These are phyloP conservation scores for Prenolepis imparis DNA, from an alignment of 2,888 invertebrate species.

Conservation along the genomic window DNA sequence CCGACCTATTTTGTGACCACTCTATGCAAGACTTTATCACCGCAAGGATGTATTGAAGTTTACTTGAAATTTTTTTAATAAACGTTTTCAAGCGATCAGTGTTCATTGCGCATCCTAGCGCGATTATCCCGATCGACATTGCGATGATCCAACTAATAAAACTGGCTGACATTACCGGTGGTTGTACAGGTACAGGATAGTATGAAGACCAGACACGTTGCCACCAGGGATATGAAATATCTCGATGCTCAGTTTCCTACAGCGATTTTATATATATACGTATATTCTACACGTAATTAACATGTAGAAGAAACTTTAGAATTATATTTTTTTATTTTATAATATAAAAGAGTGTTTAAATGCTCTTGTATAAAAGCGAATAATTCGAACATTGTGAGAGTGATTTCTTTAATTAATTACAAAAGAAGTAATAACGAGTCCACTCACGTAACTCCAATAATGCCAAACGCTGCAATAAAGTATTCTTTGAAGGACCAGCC, in stretches of 20 bases:
- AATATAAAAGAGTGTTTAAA: background rate
- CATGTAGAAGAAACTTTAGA: background rate
- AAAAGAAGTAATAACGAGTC: constrained; percentile 7
- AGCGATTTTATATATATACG: background rate
- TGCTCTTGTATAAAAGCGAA: constrained; percentile 15
- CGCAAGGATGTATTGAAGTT: background rate
- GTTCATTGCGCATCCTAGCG: constrained; percentile 72
- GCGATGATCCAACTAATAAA: constrained; percentile 83
- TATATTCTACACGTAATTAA: background rate
- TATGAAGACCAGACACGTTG: constrained; percentile 82
- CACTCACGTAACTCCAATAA: constrained; percentile 81
- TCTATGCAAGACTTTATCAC: constrained; percentile 28
- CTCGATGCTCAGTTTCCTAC: constrained; percentile 79
- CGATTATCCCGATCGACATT: constrained; percentile 75
- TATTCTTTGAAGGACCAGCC: constrained; percentile 81
- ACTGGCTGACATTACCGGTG: constrained; percentile 79
- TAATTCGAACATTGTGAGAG: constrained; percentile 8
- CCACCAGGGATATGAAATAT: constrained; percentile 80
- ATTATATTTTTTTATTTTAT: background rate
- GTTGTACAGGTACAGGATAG: constrained; percentile 76
- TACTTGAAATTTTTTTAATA: constrained; percentile 1
- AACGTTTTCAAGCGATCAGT: constrained; percentile 54
- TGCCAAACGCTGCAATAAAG: constrained; percentile 82
- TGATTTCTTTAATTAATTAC: background rate
- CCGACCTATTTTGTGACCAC: constrained; percentile 49